Evolutionary conservation across 1,140 invertebrate genomes (phyloP), one percentile per base, ranked within the genome.

Genomic region (Planococcus citri): DNA sequence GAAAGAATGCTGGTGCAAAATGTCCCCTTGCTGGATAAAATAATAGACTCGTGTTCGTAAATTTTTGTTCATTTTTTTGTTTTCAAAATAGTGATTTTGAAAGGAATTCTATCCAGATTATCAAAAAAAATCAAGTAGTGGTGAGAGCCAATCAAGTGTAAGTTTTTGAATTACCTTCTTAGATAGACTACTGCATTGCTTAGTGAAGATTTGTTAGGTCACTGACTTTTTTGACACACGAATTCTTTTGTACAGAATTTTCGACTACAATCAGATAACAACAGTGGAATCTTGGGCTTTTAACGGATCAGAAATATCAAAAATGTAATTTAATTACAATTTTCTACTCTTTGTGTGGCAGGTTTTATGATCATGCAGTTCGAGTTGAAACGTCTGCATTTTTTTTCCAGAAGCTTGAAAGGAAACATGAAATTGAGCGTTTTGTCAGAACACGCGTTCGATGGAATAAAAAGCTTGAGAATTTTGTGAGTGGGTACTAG

Each of bases 401-500:
- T 69, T 69, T 58, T 27, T 80, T 79, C 51, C 76, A 91, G 89
- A 72, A 85, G 84, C 73, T 81, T 91, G 20, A 85, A 83, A 73
- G 87, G 85, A 69, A 89, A 89, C 75, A 80, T 77, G 14, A 78
- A 82, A 29, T 77, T 92, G 24, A 80, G 73, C 51, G 75, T 77
- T 27, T 73, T 92, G 10, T 82, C 85, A 73, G 80, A 83, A 17
- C 78, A 86, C 71, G 84, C 87, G 0, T 92, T 92, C 71, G 77
- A 80, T 60, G 86, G 86, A 17, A 77, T 86, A 20, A 76, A 79
- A n/a, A 83, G 82, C 72, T 80, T 88, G 22, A 76, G 80, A 69
- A 78, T 81, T 73, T 75, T 88, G 86, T 87, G 80, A 85, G 86
- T 51, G 41, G 6, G 41, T 14, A 51, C 4, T 33, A 33, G 12